Conservation (phyloP, 1,140 invertebrate genomes). For the Amphibalanus amphitrite region DNA sequence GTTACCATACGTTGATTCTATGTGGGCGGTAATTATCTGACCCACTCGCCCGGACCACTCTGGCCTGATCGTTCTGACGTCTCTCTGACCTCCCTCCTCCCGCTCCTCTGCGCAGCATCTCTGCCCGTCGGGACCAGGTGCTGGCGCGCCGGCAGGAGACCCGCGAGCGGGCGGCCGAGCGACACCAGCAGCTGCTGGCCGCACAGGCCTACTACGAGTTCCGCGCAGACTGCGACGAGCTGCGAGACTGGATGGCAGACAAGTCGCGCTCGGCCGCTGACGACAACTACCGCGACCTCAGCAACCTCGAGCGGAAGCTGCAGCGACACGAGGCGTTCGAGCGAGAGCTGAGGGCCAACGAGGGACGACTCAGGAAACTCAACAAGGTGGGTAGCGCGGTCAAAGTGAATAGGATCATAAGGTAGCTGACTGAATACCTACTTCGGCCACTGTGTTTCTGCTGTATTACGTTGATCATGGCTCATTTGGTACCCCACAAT, state of each 20-base stretch:
- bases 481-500: too few relatives aligned
- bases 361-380: conserved; percentile 64
- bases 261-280: conserved; percentile 81
- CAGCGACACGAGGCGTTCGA: conserved; percentile 98
- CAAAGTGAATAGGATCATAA: conserved; percentile 11
- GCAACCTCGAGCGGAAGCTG: conserved; percentile 77
- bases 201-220: conserved; percentile 70
- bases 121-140: conserved; percentile 42
- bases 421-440: too few relatives aligned
- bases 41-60: too few relatives aligned
- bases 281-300: conserved; percentile 79
- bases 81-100: not conserved
- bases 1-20: too few relatives aligned
- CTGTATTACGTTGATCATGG: too few relatives aligned
- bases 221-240: conserved; percentile 69
- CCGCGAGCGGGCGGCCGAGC: conserved; percentile 48
- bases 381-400: conserved; percentile 42
- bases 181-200: conserved; percentile 51
- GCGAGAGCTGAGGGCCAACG: conserved; percentile 77
- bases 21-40: too few relatives aligned
- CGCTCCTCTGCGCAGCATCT: not conserved
- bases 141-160: conserved; percentile 49
- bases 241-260: conserved; percentile 74
- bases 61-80: too few relatives aligned
- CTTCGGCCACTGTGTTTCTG: too few relatives aligned